Evolutionary conservation across 2,797 vertebrate species (phyloP).

Genomic region (Anomalospiza imberbis): DNA sequence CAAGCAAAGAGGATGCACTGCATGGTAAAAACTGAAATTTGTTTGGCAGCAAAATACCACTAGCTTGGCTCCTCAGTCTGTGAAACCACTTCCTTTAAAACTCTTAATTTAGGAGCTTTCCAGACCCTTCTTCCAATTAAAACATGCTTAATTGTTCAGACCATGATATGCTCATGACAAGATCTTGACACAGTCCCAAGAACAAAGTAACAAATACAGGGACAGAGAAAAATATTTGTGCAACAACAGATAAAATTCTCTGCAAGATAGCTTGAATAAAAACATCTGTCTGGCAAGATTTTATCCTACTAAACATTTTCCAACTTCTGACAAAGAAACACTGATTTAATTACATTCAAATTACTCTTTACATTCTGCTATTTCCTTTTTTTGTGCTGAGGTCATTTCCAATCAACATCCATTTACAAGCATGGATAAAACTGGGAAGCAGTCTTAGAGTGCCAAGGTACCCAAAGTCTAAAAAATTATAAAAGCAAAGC

Average conservation of each 20-base stretch:
- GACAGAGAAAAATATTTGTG: neutral
- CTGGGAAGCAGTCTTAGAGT: neutral
- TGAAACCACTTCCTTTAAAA: neutral
- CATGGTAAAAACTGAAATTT: neutral
- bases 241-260: neutral
- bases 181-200: neutral
- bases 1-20: neutral
- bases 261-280: neutral
- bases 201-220: neutral
- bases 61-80: neutral
- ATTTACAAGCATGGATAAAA: neutral
- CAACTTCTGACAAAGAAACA: neutral
- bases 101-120: neutral
- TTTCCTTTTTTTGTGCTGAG: neutral
- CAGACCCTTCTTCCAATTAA: neutral
- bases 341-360: neutral
- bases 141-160: neutral
- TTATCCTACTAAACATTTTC: neutral
- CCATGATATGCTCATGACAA: neutral
- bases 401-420: neutral
- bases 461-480: neutral
- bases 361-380: neutral
- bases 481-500: neutral
- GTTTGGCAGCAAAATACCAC: neutral
- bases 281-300: neutral